phyloP scores from a whole-genome alignment of 2,888 invertebrate genomes.

The Xestia xanthographa region DNA sequence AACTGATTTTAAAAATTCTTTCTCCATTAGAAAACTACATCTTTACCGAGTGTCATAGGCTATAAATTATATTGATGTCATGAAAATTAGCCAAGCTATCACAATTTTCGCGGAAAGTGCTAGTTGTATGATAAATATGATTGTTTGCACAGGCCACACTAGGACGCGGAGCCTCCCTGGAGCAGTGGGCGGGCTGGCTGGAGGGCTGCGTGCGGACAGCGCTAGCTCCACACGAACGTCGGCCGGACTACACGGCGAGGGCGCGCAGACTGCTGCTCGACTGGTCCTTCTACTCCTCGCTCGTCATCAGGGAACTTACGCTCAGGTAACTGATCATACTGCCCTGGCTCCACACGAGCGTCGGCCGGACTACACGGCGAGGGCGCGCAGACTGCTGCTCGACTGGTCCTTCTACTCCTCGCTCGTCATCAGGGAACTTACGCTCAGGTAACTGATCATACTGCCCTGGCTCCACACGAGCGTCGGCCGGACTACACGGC shows the following conservation, averaged over 20 bases:
- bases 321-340: too few species aligned
- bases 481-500: constrained; percentile 95
- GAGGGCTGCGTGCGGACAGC: constrained; percentile 97
- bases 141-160: constrained; percentile 95
- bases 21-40: too few species aligned
- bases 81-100: too few species aligned
- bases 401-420: constrained; percentile 99
- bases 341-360: constrained; percentile 97
- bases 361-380: constrained; percentile 95
- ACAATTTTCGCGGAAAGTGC: too few species aligned
- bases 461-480: constrained; percentile 97
- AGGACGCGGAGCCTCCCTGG: constrained; percentile 97
- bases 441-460: constrained; percentile 86
- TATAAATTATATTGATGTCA: too few species aligned
- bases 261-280: constrained; percentile 97
- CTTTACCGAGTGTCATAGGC: too few species aligned
- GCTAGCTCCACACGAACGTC: constrained; percentile 96
- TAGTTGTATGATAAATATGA: too few species aligned
- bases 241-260: constrained; percentile 95
- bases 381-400: constrained; percentile 96
- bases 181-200: constrained; percentile 99
- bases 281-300: constrained; percentile 99
- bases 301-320: constrained; percentile 99
- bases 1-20: too few species aligned
- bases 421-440: constrained; percentile 99